Conservation (phyloP, 2,797 vertebrate species). For the Erpetoichthys calabaricus region DNA sequence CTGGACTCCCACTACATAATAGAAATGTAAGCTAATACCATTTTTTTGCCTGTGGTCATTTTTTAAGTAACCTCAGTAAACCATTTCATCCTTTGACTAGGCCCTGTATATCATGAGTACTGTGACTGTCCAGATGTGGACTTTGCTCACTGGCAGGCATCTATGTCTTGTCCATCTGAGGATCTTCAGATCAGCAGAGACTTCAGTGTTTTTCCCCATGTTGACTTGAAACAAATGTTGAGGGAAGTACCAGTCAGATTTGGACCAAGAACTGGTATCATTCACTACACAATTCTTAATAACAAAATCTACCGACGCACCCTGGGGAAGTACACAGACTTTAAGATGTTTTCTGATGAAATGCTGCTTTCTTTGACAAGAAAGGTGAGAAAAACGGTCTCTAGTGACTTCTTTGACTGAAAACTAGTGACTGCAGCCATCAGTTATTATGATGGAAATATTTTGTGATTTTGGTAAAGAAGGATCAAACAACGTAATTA, state of each 20-base stretch:
- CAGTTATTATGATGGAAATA: not conserved
- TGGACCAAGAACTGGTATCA: slow-evolving; percentile 62
- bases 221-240: slow-evolving; percentile 62
- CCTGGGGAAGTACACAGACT: slow-evolving; percentile 82
- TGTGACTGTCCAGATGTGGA: slow-evolving; percentile 69
- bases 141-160: slow-evolving; percentile 48
- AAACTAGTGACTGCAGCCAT: too few species aligned
- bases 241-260: slow-evolving; percentile 66
- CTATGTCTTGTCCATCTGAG: slow-evolving; percentile 55
- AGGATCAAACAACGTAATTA: too few species aligned
- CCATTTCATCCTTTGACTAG: slow-evolving; percentile 30
- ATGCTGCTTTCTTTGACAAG: slow-evolving; percentile 73
- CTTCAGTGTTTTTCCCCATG: slow-evolving; percentile 60
- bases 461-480: not conserved
- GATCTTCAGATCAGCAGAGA: slow-evolving; percentile 67
- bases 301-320: slow-evolving; percentile 68
- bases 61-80: too few species aligned
- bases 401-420: not conserved
- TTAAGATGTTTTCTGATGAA: slow-evolving; percentile 94
- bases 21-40: too few species aligned
- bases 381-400: slow-evolving; percentile 57
- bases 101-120: slow-evolving; percentile 78
- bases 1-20: too few species aligned
- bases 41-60: too few species aligned
- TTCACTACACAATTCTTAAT: slow-evolving; percentile 70